Evolutionary conservation across 2,888 invertebrate genomes (phyloP).

Genomic region (Acanthosepion esculentum): DNA sequence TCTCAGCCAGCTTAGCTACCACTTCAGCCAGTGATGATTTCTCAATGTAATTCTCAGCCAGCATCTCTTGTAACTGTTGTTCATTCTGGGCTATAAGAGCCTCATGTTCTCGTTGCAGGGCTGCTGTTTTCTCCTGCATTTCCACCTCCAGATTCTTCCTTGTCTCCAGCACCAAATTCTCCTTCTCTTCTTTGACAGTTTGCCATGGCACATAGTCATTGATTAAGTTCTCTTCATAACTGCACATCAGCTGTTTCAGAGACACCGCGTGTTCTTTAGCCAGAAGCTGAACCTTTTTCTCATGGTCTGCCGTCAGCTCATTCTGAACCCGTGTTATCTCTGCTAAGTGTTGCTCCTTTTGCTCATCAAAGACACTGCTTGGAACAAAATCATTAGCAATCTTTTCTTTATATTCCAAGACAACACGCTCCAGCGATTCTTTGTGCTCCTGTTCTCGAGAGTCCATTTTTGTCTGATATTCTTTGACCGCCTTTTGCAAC

Average conservation of each 20-base stretch:
- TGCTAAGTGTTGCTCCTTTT: neutral
- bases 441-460: neutral
- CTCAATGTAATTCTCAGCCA: neutral
- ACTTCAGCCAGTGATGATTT: neutral
- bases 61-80: neutral
- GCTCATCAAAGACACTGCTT: neutral
- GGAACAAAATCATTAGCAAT: neutral
- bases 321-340: neutral
- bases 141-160: neutral
- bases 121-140: slow-evolving; percentile 13
- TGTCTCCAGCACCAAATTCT: neutral
- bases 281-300: neutral
- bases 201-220: neutral
- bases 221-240: slow-evolving; percentile 43
- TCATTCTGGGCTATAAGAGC: no score
- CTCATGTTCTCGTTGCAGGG: neutral
- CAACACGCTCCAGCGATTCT: neutral
- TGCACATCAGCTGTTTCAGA: neutral
- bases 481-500: neutral
- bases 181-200: neutral
- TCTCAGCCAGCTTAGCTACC: neutral
- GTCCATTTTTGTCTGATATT: neutral
- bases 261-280: neutral
- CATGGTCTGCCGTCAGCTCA: neutral
- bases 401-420: slow-evolving; percentile 24